Evolutionary conservation across 1,140 invertebrate species (phyloP).

Genomic region (Cydia pomonella): DNA sequence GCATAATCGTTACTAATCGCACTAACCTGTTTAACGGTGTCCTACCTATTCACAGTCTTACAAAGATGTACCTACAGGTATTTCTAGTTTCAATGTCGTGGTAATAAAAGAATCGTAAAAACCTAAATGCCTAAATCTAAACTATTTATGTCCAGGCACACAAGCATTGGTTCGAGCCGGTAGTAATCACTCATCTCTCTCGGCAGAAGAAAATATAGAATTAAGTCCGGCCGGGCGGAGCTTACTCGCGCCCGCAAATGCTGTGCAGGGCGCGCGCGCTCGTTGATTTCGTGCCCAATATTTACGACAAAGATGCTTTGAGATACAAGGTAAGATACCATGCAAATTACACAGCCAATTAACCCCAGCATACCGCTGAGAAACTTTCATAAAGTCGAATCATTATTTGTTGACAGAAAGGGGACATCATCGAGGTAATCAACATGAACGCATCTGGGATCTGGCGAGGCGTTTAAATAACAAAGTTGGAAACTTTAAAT

Average conservation of each 20-base stretch:
- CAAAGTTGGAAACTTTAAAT: conserved; percentile 94
- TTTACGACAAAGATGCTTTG: conserved; percentile 94
- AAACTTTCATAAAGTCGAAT: conserved; percentile 30
- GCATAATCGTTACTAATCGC: conserved; percentile 45
- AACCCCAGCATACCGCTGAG: background rate
- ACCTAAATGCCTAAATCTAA: conserved; percentile 61
- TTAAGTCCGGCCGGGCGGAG: conserved; percentile 85
- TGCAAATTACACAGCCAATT: conserved; percentile 24
- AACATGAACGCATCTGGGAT: conserved; percentile 95
- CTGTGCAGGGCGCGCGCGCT: conserved; percentile 91
- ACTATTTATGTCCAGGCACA: conserved; percentile 84
- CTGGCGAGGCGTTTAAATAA: conserved; percentile 93
- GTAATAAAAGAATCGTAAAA: conserved; percentile 48
- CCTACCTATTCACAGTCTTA: conserved; percentile 52
- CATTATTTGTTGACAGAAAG: conserved; percentile 86
- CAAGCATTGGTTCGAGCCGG: conserved; percentile 90
- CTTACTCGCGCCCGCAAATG: conserved; percentile 85
- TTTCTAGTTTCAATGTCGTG: conserved; percentile 56
- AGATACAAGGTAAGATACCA: conserved; percentile 90
- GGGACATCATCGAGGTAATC: conserved; percentile 95
- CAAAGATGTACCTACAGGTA: conserved; percentile 65
- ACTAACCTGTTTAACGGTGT: conserved; percentile 39
- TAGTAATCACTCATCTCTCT: conserved; percentile 93
- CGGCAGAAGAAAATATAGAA: conserved; percentile 88
- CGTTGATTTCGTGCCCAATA: conserved; percentile 93